Evolutionary conservation across 2,113 vertebrate genomes (phyloP), one percentile per base, ranked within the genome.

Genomic region (Morone chrysops): DNA sequence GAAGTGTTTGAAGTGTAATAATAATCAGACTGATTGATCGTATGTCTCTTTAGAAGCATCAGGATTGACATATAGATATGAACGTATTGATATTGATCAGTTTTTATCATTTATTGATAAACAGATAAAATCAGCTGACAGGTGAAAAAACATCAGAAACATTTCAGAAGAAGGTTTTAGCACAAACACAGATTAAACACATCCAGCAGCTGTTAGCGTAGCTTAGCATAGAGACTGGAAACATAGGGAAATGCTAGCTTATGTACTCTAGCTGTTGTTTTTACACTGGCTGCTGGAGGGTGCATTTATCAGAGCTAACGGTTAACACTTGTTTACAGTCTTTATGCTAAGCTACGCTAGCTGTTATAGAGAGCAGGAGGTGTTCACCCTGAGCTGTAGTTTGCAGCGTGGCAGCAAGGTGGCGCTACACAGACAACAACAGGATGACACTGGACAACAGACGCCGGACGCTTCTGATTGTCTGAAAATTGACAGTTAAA

Each of bases 21-120:
- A 31, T 31, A 31, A 31, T 31, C 31, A 31, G 31, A 31, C 31
- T 31, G 31, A 31, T 31, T 31, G 31, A 31, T 31, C 31, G 31
- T 31, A 31, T 31, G 31, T 31, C 31, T 31, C 2, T 31, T 2
- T 31, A 3, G 31, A 31, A 31, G 31, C 31, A 1, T 31, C 31
- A 31, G 31, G 31, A 31, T 31, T 1, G 31, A 31, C 31, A 31
- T 31, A 31, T 31, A 3, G 31, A 31, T 31, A 31, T 31, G 3
- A 31, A 31, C 31, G 31, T 31, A 31, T 31, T 31, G 31, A 31
- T 31, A 31, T 1, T 31, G 31, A 31, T 31, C 54, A 31, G 16
- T 18, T 78, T 12, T 41, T 16, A 6, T 51, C 5, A 3, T 79
- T 79, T 61, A 79, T 79, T 79, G 67, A 5, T 10, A 51, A 79